Conservation (phyloP, 2,113 vertebrate species). For the Macaca nemestrina region DNA sequence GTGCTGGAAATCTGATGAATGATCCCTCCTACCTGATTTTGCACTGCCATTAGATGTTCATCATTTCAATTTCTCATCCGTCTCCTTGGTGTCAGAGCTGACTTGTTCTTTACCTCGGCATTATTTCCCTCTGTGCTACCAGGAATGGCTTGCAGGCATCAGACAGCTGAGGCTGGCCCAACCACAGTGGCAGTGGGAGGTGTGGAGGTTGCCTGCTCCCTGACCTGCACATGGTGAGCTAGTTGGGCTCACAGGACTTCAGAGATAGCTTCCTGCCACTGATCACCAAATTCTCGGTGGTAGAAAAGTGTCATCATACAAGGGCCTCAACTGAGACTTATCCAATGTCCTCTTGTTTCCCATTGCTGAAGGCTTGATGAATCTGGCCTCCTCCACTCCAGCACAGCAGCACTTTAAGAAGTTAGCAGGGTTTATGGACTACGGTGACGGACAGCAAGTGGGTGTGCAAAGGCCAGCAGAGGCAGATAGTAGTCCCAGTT, state of each 20-base stretch:
- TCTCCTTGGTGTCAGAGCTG: neutral
- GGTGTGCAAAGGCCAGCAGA: too few relatives aligned
- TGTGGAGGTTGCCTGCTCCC: rapidly evolving
- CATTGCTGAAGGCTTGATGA: neutral
- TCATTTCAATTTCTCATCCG: neutral
- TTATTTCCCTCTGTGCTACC: neutral
- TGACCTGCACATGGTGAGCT: rapidly evolving
- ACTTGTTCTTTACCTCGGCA: neutral
- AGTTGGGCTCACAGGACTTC: rapidly evolving
- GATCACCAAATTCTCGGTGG: neutral
- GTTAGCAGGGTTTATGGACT: rapidly evolving
- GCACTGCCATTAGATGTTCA: neutral
- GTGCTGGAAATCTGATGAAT: neutral
- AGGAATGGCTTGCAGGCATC: neutral
- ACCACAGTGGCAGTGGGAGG: rapidly evolving
- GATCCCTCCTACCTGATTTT: neutral
- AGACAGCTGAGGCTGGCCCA: rapidly evolving
- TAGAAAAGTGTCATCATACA: rapidly evolving
- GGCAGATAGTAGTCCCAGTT: neutral
- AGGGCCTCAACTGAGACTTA: rapidly evolving
- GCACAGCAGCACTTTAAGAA: neutral
- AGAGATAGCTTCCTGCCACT: rapidly evolving
- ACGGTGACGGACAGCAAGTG: rapidly evolving
- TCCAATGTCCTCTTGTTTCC: neutral
- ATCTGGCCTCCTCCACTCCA: rapidly evolving